A percentile compares a stretch with the other conserved stretches of the same genome.
Evolutionary conservation across 2,113 vertebrate species (phyloP).

Genomic region (human (Homo sapiens)): GRCh38 chr5:12373501-12374000

Average conservation of each 20-base stretch:
- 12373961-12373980: not conserved
- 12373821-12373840: not conserved
- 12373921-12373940: not conserved
- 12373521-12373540: not conserved
- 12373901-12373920: not conserved
- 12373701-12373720: not conserved
- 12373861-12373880: not conserved
- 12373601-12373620: not conserved
- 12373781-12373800: not conserved
- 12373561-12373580: not conserved
- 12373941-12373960: not conserved
- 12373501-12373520: not conserved
- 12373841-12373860: not conserved
- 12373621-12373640: not conserved
- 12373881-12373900: not conserved
- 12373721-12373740: not conserved
- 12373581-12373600: constrained; percentile 28
- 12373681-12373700: not conserved
- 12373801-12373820: not conserved
- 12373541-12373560: not conserved
- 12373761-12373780: not conserved
- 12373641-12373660: not conserved
- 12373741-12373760: not conserved
- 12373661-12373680: not conserved
- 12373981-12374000: not conserved